Evolutionary conservation across 2,888 invertebrate species (phyloP), one percentile per base, ranked within the genome.

Genomic region (Aphodius sticticus): DNA sequence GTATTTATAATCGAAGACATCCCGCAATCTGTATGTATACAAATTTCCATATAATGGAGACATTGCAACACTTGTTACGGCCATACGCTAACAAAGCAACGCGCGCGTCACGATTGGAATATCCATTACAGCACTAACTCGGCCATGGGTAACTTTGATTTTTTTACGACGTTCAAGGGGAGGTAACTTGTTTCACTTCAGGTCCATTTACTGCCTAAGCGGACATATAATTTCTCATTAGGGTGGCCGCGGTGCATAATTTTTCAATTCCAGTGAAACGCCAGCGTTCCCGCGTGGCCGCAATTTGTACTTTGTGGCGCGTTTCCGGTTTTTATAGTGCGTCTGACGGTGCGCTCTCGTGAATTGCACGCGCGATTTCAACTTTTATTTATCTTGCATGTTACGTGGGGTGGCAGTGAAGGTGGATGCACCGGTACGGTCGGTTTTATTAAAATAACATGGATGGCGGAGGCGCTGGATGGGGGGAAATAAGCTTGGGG

Each of bases 1-100:
- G 53, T 53, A 53, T 53, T 53, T 53, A 53, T 53, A 53, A 53
- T 7, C 12, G 53, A 53, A 7, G 7, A 53, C 53, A 53, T 12
- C 2, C 7, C 7, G 53, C 53, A 53, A 53, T 53, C 53, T 53
- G 53, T 53, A 53, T 53, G 53, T 53, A 53, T 12, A 53, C 9
- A 53, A 53, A 53, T 53, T 53, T 53, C 53, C 53, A 53, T 53
- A 53, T 53, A 53, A 53, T 53, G 53, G 53, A 53, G 53, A 53
- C 53, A 53, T 53, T 53, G 53, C 53, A 53, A 53, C 53, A 53
- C 53, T 53, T 53, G 53, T 12, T 53, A 53, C 7, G 53, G 53
- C 53, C 7, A 26, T 2, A 26, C 26, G 26, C 26, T 53, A 53
- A 53, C 53, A 53, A 53, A 53, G 53, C 53, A 12, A 5, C 53